Conservation (phyloP, 2,888 invertebrate genomes). For the Fabriciana adippe region DNA sequence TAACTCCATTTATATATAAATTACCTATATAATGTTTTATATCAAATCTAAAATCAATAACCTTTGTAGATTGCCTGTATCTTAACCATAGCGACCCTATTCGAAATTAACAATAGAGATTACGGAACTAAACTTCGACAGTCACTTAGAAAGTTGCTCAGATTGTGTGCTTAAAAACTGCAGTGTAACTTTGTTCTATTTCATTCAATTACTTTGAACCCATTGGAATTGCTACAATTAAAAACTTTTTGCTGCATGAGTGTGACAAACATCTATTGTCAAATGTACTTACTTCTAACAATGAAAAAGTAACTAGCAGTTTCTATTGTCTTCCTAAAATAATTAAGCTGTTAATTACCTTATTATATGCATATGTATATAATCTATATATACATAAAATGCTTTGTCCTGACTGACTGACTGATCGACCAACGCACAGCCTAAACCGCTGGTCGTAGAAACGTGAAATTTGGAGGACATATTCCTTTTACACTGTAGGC, state of each 20-base stretch:
- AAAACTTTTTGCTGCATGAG: neutral
- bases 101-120: constrained; percentile 35
- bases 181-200: constrained; percentile 29
- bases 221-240: constrained; percentile 9
- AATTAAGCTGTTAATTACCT: no score
- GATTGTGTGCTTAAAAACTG: constrained; percentile 29
- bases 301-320: no score
- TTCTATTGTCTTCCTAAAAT: no score
- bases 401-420: no score
- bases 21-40: neutral
- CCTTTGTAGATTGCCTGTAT: constrained; percentile 26
- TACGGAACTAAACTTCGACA: constrained; percentile 33
- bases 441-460: no score
- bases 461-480: no score
- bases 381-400: no score
- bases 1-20: no score
- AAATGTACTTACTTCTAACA: no score
- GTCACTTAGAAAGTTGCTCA: constrained; percentile 38
- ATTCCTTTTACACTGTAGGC: no score
- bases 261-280: neutral
- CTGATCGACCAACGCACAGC: no score
- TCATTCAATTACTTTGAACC: constrained; percentile 12
- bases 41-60: constrained; percentile 24
- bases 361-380: no score
- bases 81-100: constrained; percentile 28